Percentiles rank a stretch among this genome's conserved stretches.
These are phyloP conservation scores for Tetragnatha versicolor DNA, from an alignment of 1,140 invertebrate genomes.

Conservation along the genomic window DNA sequence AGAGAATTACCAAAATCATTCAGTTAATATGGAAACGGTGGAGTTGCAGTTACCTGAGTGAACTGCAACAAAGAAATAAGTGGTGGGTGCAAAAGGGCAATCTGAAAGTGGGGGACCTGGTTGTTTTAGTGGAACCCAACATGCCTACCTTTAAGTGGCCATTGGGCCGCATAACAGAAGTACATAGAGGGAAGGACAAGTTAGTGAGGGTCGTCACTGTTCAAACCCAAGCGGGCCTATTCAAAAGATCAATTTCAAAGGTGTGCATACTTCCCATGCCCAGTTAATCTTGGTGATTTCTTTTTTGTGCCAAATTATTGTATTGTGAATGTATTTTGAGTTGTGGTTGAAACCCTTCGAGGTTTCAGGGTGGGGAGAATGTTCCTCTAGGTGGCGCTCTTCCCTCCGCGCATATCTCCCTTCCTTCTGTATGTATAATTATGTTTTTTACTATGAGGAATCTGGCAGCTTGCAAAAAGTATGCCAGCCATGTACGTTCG, in stretches of 20 bases:
- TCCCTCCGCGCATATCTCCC: too few species aligned
- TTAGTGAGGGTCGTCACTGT: not conserved
- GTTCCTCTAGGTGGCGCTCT: too few species aligned
- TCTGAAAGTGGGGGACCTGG: not conserved
- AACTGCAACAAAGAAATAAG: not conserved
- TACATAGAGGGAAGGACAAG: not conserved
- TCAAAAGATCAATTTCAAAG: constrained; percentile 2
- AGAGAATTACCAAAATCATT: not conserved
- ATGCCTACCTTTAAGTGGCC: not conserved
- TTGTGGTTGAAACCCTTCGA: too few species aligned
- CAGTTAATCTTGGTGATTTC: too few species aligned
- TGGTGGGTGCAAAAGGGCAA: not conserved
- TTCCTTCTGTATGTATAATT: too few species aligned
- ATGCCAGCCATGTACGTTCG: too few species aligned
- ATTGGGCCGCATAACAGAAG: not conserved
- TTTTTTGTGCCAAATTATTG: too few species aligned
- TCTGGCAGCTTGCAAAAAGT: too few species aligned
- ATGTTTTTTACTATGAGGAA: too few species aligned
- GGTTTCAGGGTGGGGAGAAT: too few species aligned
- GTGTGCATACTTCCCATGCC: not conserved
- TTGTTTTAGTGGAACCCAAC: not conserved
- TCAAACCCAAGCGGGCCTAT: not conserved
- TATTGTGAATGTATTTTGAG: too few species aligned
- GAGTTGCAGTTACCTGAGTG: not conserved
- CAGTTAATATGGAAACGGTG: not conserved